Evolutionary conservation across 2,888 invertebrate species (phyloP), one percentile per base, ranked within the genome.

Genomic region (Melinopterus prodromus): DNA sequence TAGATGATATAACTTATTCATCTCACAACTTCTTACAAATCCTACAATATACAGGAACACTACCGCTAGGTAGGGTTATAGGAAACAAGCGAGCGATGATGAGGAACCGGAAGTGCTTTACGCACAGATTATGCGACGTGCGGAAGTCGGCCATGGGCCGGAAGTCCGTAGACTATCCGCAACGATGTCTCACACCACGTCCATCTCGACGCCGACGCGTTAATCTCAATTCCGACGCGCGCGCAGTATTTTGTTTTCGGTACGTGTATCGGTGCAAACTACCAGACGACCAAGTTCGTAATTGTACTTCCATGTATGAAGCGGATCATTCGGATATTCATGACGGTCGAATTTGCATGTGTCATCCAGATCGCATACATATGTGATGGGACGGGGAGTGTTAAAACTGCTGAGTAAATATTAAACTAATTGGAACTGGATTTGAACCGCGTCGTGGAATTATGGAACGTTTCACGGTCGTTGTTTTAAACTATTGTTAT

Each of bases 271-370:
- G 53, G 53, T 53, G 53, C 53, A 53, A 53, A 53, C 53, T 53
- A 12, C 3, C 53, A 53, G 53, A 53, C 12, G 53, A 4, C 53
- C 53, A 53, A 53, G 53, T 53, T 53, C 9, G 53, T 53, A 53
- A 53, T 53, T 53, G 53, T 53, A 53, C 9, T 53, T 53, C 53
- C 53, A 53, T 53, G 53, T 53, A 53, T 53, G 53, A 53, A 53
- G 53, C 53, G 53, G 53, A 53, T 53, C 53, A 53, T 53, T 53
- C 53, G 53, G 53, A 53, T 53, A 53, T 53, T 53, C 53, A 53
- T 53, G 53, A 53, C 53, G 53, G 53, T 4, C 53, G 53, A 53
- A 53, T 53, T 53, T 53, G 53, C 53, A 53, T 53, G 53, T 53
- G 53, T 53, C 53, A 53, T 53, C 53, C 53, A 53, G 53, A 9